phyloP scores from a whole-genome alignment of 2,797 vertebrate species.

The Lerista edwardsae region DNA sequence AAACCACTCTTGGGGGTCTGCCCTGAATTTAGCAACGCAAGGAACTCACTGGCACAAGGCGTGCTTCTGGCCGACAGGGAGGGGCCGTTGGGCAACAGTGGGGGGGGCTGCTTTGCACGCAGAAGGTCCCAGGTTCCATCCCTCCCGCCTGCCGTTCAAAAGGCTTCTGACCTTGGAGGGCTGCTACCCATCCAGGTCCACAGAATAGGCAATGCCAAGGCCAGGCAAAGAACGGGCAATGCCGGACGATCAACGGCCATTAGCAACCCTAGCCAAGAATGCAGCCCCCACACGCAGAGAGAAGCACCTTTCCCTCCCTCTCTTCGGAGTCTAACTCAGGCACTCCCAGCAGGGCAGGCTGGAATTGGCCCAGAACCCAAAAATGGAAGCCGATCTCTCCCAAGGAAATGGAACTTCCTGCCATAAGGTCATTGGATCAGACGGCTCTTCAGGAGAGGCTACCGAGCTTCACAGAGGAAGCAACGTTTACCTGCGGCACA shows the following conservation, averaged over 20 bases:
- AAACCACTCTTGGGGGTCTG: background rate
- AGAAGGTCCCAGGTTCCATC: no score
- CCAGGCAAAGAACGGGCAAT: no score
- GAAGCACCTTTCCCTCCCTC: background rate
- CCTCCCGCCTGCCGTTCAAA: no score
- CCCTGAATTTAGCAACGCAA: background rate
- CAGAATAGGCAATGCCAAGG: no score
- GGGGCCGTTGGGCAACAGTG: no score
- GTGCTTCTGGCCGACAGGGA: background rate
- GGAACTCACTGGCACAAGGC: background rate
- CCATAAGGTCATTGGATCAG: background rate
- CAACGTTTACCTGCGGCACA: no score
- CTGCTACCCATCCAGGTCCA: no score
- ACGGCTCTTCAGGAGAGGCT: background rate
- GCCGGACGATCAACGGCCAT: background rate
- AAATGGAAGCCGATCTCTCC: background rate
- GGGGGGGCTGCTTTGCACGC: no score
- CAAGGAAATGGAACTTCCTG: background rate
- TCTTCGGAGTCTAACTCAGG: background rate
- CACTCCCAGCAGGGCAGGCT: background rate
- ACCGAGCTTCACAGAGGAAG: no score
- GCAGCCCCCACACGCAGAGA: background rate
- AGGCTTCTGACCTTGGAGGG: no score
- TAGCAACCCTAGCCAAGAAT: background rate
- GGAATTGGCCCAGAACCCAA: background rate